phyloP scores from a whole-genome alignment of 2,113 vertebrate genomes.

The Dascyllus trimaculatus region DNA sequence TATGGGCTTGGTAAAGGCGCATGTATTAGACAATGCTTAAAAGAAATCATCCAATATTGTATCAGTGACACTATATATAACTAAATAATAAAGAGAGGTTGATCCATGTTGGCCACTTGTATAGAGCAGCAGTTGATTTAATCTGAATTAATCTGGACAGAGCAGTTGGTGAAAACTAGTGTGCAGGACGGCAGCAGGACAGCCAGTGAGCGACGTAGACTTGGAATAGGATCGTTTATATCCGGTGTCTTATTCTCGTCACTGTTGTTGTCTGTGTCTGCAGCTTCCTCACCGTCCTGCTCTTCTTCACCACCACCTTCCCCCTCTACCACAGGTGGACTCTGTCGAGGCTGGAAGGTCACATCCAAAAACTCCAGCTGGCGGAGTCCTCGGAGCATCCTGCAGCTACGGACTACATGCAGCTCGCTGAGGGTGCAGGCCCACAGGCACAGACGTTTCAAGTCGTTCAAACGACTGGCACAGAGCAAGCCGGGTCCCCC shows the following conservation, averaged over 20 bases:
- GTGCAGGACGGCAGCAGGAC: slow-evolving; percentile 78
- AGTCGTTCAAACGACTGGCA: slow-evolving; percentile 80
- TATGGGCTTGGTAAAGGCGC: no score
- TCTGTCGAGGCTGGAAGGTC: slow-evolving; percentile 76
- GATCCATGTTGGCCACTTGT: not conserved
- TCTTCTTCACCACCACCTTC: slow-evolving; percentile 50
- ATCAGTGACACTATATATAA: slow-evolving; percentile 9
- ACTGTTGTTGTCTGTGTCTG: slow-evolving; percentile 33
- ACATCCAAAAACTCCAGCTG: slow-evolving; percentile 82
- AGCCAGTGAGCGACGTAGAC: slow-evolving; percentile 77
- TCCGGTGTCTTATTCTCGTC: slow-evolving; percentile 65
- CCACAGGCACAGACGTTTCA: slow-evolving; percentile 79
- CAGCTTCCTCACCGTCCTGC: slow-evolving; percentile 47
- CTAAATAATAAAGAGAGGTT: not conserved
- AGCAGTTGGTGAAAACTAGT: slow-evolving; percentile 81
- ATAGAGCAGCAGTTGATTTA: slow-evolving; percentile 37
- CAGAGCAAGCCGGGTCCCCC: slow-evolving; percentile 83
- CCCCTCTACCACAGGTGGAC: slow-evolving; percentile 54
- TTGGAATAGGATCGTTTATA: slow-evolving; percentile 71
- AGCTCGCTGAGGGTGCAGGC: slow-evolving; percentile 80
- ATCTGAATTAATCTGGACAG: slow-evolving; percentile 75
- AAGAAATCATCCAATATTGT: not conserved
- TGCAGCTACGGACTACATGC: slow-evolving; percentile 82
- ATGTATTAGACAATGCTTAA: not conserved
- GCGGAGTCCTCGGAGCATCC: slow-evolving; percentile 76